Evolutionary conservation across 2,888 invertebrate species (phyloP).

Genomic region (Octonoba sinensis): DNA sequence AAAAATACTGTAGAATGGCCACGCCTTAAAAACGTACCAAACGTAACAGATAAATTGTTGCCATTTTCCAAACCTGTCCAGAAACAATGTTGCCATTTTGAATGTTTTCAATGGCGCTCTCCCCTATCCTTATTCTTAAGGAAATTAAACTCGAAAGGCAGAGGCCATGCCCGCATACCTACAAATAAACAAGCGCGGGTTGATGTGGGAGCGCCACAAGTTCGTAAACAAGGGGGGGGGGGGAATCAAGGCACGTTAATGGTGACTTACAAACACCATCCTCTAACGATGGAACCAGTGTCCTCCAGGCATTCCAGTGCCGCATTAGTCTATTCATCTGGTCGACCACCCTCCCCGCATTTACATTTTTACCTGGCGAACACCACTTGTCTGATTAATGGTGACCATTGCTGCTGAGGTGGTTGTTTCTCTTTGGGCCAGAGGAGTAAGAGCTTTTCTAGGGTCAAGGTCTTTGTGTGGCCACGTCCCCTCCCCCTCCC

Average conservation of each 20-base stretch:
- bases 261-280: background rate
- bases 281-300: too few species aligned
- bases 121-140: too few species aligned
- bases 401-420: slow-evolving; percentile 26
- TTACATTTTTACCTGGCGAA: slow-evolving; percentile 45
- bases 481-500: background rate
- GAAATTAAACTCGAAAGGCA: too few species aligned
- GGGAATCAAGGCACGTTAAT: slow-evolving; percentile 42
- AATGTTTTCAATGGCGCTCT: too few species aligned
- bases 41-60: too few species aligned
- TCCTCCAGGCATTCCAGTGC: background rate
- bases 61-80: too few species aligned
- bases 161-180: too few species aligned
- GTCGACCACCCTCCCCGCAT: slow-evolving; percentile 27
- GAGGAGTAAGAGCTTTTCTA: background rate
- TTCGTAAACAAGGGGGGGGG: slow-evolving; percentile 28
- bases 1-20: too few species aligned
- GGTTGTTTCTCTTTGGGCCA: slow-evolving; percentile 7
- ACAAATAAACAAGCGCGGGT: slow-evolving; percentile 14
- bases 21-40: too few species aligned
- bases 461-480: slow-evolving; percentile 36
- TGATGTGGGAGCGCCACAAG: slow-evolving; percentile 20
- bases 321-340: slow-evolving; percentile 6
- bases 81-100: too few species aligned
- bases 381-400: slow-evolving; percentile 51